Base-by-base conservation (phyloP, 2,113 vertebrate genomes). In the Rhynchomys soricoides region DNA sequence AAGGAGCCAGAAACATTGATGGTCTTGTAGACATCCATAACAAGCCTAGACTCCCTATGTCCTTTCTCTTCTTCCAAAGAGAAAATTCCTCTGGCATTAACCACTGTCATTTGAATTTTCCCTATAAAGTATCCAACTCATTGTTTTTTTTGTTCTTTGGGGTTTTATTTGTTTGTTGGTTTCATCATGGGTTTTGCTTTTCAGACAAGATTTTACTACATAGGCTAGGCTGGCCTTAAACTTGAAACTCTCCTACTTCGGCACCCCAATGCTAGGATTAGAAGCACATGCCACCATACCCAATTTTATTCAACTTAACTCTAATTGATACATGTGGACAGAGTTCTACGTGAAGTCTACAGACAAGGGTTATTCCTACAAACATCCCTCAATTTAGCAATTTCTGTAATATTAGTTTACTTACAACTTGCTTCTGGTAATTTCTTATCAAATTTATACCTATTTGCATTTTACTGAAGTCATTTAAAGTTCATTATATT, bases 261-360 rank as follows among this genome's bases (percentile, higher is more conserved):
- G 43, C 31, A 22, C 34, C 17, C 62, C 43, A 24, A 62, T 68
- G 2, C 64, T 50, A 45, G 31, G 43, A 50, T 59, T 37, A 37
- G 13, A 48, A 43, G 62, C 64, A 37, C 13, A 45, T 24, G 31
- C 43, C 64, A 50, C 45, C 19, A 68, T 4, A 19, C 31, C 43
- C 34, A 50, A 12, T 17, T 50, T 90, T 45, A 40, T 82, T 59
- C 19, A n/a, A 77, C 40, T 17, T 71, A 75, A 86, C 71, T 77
- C 26, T 81, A 64, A 52, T 17, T 70, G 73, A 82, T 55, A 81
- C 45, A 75, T 70, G 43, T 70, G 37, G 40, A 66, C 82, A 62
- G 43, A 90, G 79, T 34, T 90, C 79, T 71, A 97, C 40, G 7
- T 68, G 50, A 74, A 22, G 66, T 95, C 24, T 93, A 29, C 19